Conservation (phyloP, 2,888 invertebrate species). For the Apoda limacodes region DNA sequence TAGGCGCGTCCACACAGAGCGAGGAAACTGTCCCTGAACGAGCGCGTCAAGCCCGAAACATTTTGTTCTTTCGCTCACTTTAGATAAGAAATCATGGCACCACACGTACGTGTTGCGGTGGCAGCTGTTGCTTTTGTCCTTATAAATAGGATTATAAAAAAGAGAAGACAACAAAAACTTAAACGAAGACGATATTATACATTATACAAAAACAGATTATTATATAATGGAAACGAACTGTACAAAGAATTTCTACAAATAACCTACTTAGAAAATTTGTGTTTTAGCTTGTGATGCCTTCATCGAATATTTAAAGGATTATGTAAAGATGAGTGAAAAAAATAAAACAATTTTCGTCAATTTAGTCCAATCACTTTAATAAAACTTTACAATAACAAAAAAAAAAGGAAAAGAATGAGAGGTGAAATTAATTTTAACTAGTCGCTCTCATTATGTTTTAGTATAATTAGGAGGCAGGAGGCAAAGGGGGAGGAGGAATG, state of each 20-base stretch:
- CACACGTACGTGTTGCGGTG: slow-evolving; percentile 18
- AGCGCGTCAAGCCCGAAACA: slow-evolving; percentile 12
- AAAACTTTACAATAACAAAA: slow-evolving; percentile 15
- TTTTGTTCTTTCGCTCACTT: slow-evolving; percentile 15
- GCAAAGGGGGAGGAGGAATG: slow-evolving; percentile 3
- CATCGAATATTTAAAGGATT: slow-evolving; percentile 19
- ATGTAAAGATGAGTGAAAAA: slow-evolving; percentile 21
- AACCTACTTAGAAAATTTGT: no score
- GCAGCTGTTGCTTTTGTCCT: slow-evolving; percentile 19
- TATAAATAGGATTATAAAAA: slow-evolving; percentile 17
- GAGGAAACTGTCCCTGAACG: background rate
- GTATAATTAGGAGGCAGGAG: slow-evolving; percentile 3
- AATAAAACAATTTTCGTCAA: no score
- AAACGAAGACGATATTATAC: slow-evolving; percentile 11
- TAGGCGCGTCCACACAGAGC: background rate
- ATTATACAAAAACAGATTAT: no score
- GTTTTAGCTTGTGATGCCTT: no score
- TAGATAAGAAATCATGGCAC: slow-evolving; percentile 14
- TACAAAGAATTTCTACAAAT: no score
- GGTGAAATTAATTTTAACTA: slow-evolving; percentile 5
- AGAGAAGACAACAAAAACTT: slow-evolving; percentile 16
- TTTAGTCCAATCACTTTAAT: slow-evolving; percentile 15
- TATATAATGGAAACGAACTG: no score
- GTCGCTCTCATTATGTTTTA: slow-evolving; percentile 4
- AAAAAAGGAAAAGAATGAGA: slow-evolving; percentile 4